Base-by-base conservation (phyloP, 1,140 invertebrate genomes). In the Ctenoplectra terminalis region DNA sequence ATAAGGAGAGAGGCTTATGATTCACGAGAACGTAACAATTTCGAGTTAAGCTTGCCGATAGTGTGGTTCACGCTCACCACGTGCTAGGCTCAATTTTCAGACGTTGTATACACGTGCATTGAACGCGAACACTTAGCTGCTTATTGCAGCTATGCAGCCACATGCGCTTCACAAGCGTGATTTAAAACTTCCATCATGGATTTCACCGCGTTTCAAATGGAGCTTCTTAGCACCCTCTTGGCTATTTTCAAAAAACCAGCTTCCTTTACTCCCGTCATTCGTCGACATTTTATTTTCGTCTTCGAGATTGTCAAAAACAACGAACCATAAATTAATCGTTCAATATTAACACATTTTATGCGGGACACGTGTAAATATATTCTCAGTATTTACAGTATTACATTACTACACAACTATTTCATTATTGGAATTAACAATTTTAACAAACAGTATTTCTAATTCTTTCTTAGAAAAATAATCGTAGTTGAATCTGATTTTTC, bases 21-120 rank as follows among this genome's bases (percentile, higher is more conserved):
- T 31, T 20, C 48, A 69, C 26, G 43, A 31, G 26, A 15, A 31
- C 15, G 23, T 61, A 61, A 82, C 63, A 54, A 63, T 54, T 46
- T 77, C 66, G 20, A 82, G 46, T 15, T 61, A 20, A 56, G 23
- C 48, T 79, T 63, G 63, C n/a, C n/a, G 31, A 29, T 34, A 54
- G 2, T 37, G 26, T 46, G 43, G 15, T 40, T 48, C 4, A 15
- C 46, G 23, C 34, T 66, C 61, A n/a, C 23, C 56, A 40, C 54
- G n/a, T 48, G 40, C 23, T 37, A 17, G 20, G 54, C 56, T 73
- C 43, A 50, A 46, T 76, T 84, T 83, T 84, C 69, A 67, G n/a
- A 13, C 26, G 23, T 20, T 43, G 26, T 50, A 79, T 56, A 73
- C 37, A 34, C 40, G 43, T 58, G 43, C 20, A 61, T 5, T 40